phyloP scores from a whole-genome alignment of 2,113 vertebrate genomes.

The Dicerorhinus sumatrensis region DNA sequence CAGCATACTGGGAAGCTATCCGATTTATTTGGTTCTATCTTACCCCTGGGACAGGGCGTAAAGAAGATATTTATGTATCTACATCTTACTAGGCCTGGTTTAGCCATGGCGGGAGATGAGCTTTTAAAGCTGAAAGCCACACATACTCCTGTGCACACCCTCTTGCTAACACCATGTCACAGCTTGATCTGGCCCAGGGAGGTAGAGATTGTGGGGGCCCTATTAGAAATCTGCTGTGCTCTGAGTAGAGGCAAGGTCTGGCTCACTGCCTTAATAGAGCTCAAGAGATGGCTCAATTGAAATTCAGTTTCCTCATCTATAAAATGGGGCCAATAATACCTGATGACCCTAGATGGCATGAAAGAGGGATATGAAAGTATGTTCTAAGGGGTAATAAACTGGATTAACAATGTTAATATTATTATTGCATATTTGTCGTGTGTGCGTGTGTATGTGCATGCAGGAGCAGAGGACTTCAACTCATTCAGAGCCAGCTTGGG shows the following conservation, averaged over 20 bases:
- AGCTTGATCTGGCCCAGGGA: background rate
- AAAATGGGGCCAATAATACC: background rate
- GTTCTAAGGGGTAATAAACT: background rate
- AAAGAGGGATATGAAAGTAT: background rate
- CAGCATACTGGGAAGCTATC: conserved; percentile 73
- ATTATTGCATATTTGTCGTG: background rate
- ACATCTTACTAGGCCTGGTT: conserved; percentile 62
- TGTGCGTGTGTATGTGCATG: accelerated
- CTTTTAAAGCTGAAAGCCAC: conserved; percentile 52
- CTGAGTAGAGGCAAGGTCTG: background rate
- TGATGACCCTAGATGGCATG: background rate
- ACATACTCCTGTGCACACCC: background rate
- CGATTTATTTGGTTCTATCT: conserved; percentile 81
- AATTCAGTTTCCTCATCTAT: conserved; percentile 36
- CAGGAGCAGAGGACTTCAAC: background rate
- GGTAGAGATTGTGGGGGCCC: background rate
- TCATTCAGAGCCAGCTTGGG: background rate
- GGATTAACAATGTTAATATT: background rate
- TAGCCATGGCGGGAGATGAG: conserved; percentile 44
- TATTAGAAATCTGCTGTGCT: background rate
- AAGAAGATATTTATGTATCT: conserved; percentile 67
- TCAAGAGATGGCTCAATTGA: background rate
- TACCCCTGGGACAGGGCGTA: conserved; percentile 61
- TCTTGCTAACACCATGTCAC: background rate
- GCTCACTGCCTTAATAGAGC: background rate